Conservation (phyloP, 2,113 vertebrate species). For the Charina bottae region DNA sequence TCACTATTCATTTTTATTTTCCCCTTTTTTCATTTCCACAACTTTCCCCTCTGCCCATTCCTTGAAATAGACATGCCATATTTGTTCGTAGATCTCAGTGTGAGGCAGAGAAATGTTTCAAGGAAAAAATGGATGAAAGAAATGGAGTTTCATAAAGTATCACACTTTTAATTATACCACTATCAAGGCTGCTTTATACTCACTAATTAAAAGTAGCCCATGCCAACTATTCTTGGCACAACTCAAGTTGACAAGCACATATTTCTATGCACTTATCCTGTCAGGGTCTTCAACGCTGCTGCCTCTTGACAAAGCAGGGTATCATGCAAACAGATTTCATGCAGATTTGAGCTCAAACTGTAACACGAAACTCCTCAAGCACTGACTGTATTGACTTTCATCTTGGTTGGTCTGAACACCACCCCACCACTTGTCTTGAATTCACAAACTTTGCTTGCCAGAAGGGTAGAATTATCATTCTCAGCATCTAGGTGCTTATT, state of each 20-base stretch:
- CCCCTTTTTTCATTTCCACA: background rate
- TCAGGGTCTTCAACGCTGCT: background rate
- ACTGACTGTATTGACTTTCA: background rate
- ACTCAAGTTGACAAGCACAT: background rate
- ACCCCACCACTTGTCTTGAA: background rate
- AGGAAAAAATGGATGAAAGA: background rate
- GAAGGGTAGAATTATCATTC: background rate
- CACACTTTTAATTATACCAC: constrained; percentile 18
- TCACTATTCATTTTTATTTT: background rate
- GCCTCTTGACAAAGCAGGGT: background rate
- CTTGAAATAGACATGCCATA: background rate
- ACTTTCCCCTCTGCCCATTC: background rate
- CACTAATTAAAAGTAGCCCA: background rate
- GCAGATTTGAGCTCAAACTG: background rate
- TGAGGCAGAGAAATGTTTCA: background rate
- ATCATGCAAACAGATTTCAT: background rate
- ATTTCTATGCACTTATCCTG: constrained; percentile 9
- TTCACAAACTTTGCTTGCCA: background rate
- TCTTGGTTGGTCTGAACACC: background rate
- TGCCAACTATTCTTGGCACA: background rate
- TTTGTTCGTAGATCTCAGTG: constrained; percentile 20
- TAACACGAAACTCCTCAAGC: background rate
- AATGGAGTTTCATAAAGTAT: background rate
- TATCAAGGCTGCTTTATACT: background rate
- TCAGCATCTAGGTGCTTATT: background rate